Conservation (phyloP, 2,888 invertebrate genomes). For the Lepetodrilus schrolli region DNA sequence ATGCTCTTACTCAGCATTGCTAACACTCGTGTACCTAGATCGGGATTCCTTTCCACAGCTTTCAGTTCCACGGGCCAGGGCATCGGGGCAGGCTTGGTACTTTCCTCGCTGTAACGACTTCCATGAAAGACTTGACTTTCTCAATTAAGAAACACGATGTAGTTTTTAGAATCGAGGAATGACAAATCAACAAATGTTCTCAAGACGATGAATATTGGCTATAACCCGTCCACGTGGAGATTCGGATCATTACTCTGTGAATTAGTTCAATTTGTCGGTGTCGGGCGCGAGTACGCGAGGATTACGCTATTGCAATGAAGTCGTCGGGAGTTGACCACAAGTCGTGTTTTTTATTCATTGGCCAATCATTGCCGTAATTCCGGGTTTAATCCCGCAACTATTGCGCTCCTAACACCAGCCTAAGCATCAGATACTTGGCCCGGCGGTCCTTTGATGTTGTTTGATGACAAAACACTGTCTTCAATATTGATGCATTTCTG, state of each 20-base stretch:
- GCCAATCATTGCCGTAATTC: background rate
- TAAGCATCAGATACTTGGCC: background rate
- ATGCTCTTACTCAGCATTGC: too few relatives aligned
- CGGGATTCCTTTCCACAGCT: too few relatives aligned
- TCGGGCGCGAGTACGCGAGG: background rate
- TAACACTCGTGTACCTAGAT: too few relatives aligned
- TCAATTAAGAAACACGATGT: too few relatives aligned
- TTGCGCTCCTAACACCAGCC: background rate
- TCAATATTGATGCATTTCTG: conserved; percentile 19
- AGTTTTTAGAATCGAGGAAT: too few relatives aligned
- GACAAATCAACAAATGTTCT: background rate
- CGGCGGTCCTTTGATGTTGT: conserved; percentile 12
- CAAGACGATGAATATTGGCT: conserved; percentile 14
- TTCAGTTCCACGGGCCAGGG: too few relatives aligned
- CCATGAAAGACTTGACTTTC: too few relatives aligned
- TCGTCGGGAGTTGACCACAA: background rate
- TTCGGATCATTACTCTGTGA: conserved; percentile 2
- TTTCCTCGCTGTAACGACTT: too few relatives aligned
- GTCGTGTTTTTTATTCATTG: conserved; percentile 5
- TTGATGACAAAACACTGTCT: conserved; percentile 23
- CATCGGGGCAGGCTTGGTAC: too few relatives aligned
- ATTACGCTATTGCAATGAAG: background rate
- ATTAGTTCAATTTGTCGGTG: conserved; percentile 23
- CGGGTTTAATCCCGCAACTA: background rate
- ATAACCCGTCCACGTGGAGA: conserved; percentile 5